Conservation (phyloP, 2,888 invertebrate species). For the Mesorhabditis belari region DNA sequence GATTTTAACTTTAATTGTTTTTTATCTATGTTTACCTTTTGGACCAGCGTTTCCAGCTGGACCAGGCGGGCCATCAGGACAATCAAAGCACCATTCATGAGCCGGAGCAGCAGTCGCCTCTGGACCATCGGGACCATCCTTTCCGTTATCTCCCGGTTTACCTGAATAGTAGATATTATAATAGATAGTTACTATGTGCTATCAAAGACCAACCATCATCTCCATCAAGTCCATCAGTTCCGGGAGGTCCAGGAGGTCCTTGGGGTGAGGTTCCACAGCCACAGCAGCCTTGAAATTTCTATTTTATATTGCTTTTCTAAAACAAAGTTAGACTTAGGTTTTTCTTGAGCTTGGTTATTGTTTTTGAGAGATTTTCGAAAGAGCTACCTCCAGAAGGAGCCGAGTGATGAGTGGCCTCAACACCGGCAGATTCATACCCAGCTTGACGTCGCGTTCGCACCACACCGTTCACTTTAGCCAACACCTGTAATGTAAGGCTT, state of each 20-base stretch:
- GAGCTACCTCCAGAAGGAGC: not conserved
- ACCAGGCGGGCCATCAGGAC: constrained; percentile 38
- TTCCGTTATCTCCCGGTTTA: constrained; percentile 34
- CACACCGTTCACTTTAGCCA: constrained; percentile 31
- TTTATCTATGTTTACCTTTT: constrained; percentile 1
- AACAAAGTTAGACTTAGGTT: too few relatives aligned
- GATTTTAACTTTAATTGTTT: not conserved
- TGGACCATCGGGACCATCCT: constrained; percentile 41
- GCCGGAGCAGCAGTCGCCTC: constrained; percentile 36
- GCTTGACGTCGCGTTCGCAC: constrained; percentile 28
- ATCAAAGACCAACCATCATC: constrained; percentile 8
- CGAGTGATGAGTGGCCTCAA: constrained; percentile 13
- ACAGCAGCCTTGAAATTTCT: constrained; percentile 39
- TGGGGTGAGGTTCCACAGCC: constrained; percentile 32
- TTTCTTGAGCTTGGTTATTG: too few relatives aligned
- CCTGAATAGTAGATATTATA: constrained; percentile 5
- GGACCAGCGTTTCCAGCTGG: constrained; percentile 34
- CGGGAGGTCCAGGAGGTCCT: constrained; percentile 33
- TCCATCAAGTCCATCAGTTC: constrained; percentile 31
- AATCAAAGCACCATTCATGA: constrained; percentile 35
- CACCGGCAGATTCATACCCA: constrained; percentile 27
- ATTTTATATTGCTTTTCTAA: too few relatives aligned
- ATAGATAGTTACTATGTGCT: not conserved
- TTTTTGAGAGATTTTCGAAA: too few relatives aligned
- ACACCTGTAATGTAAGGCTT: constrained; percentile 20